Base-by-base conservation (phyloP, 2,797 vertebrate species). In the Iguana delicatissima region DNA sequence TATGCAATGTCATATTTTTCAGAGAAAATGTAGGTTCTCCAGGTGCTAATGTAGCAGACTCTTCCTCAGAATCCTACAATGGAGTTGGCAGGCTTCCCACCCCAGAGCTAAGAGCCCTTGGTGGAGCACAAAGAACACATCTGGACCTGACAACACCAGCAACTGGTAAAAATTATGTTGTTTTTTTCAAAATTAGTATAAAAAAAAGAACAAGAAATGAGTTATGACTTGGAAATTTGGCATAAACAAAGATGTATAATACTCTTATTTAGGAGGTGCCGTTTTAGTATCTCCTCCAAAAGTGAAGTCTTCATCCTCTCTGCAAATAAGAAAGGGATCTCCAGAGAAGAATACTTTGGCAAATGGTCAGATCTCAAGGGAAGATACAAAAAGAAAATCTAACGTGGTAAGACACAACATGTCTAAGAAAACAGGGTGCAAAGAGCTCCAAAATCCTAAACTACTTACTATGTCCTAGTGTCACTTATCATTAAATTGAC, bases 71-170 rank as follows among this genome's bases (percentile, higher is more conserved):
- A 32, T 95, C 93, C 35, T 98, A 94, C 9, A 95, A 92, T 87
- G 93, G 83, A 20, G 95, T 92, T 1, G 97, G 98, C 89, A 96
- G 97, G 83, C 96, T 97, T 93, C 97, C 98, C 57, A 97, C 98
- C 24, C 98, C 97, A 0, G 96, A 97, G 92, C 94, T 98, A 82
- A 98, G 96, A 96, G 93, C 93, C 1, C 94, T 95, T 89, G 96
- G 95, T 86, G 95, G 95, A 79, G 46, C 91, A 76, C 97, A 92
- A 16, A 97, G 97, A 86, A 98, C 98, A 52, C 98, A 98, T 91
- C 98, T 97, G 74, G 98, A 98, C 92, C 96, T 94, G 32, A 98
- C 98, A 62, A 98, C 98, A 24, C 98, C 98, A 82, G 74, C 96
- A 89, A 93, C 96, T 92, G 98, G 98, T 98, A 98, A 97, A 81